phyloP scores from a whole-genome alignment of 1,140 invertebrate genomes.

The Aphaenogaster ashmeadi region DNA sequence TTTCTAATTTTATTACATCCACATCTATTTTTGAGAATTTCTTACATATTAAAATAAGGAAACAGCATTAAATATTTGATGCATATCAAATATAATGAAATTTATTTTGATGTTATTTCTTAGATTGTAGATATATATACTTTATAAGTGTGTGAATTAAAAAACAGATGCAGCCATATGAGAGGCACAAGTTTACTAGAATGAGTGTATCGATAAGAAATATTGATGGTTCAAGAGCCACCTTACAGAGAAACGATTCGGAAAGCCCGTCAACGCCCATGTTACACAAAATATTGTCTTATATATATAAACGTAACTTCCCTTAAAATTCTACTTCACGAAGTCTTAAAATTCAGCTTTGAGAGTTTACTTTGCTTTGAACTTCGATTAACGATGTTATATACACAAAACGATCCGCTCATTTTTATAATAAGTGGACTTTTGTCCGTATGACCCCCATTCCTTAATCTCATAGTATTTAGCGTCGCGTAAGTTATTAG shows the following conservation, averaged over 20 bases:
- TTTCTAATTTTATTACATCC: not conserved
- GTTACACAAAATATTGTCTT: slow-evolving; percentile 62
- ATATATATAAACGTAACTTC: slow-evolving; percentile 27
- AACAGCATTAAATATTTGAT: not conserved
- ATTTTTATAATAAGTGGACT: not conserved
- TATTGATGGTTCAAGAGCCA: slow-evolving; percentile 25
- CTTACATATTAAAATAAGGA: not conserved
- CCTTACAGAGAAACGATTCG: slow-evolving; percentile 20
- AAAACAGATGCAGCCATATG: not conserved
- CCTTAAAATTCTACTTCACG: slow-evolving; percentile 36
- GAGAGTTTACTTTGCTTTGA: slow-evolving; percentile 3
- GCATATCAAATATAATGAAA: not conserved
- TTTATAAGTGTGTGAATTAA: not conserved
- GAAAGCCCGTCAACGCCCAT: not conserved
- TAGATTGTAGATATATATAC: not conserved
- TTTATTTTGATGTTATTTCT: not conserved
- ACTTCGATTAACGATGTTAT: slow-evolving; percentile 21
- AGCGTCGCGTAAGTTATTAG: not conserved
- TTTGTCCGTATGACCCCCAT: not conserved
- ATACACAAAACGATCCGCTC: slow-evolving; percentile 17
- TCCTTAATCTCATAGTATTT: slow-evolving; percentile 24
- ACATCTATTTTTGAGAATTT: not conserved
- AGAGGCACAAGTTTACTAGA: not conserved
- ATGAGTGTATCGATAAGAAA: slow-evolving; percentile 18
- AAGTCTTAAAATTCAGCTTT: not conserved